phyloP scores from a whole-genome alignment of 2,797 vertebrate species.

The Lacerta viridis region DNA sequence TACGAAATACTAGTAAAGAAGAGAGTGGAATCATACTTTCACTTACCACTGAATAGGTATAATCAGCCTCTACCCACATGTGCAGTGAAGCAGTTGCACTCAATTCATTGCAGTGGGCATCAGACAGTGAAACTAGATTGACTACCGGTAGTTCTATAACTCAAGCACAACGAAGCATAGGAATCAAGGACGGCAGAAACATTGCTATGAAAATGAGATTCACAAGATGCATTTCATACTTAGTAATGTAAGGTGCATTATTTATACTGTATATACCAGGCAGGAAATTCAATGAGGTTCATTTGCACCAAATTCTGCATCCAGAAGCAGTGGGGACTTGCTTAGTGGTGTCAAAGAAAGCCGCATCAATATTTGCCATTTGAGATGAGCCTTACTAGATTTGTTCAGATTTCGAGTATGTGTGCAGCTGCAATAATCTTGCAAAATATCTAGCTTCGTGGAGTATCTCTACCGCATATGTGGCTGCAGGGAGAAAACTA shows the following conservation, averaged over 20 bases:
- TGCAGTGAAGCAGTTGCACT: neutral
- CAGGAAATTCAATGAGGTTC: slow-evolving; percentile 4
- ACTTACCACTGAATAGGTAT: neutral
- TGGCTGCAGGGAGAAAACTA: neutral
- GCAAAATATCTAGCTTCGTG: neutral
- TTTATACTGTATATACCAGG: neutral
- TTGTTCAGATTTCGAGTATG: neutral
- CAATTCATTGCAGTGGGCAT: slow-evolving; percentile 25
- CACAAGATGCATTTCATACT: slow-evolving; percentile 38
- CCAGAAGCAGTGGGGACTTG: slow-evolving; percentile 28
- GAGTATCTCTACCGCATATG: neutral
- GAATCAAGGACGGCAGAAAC: slow-evolving; percentile 41
- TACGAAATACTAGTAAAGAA: neutral
- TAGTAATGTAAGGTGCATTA: neutral
- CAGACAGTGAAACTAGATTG: slow-evolving; percentile 42
- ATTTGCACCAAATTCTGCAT: slow-evolving; percentile 18
- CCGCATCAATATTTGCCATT: neutral
- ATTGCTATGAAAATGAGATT: slow-evolving; percentile 52
- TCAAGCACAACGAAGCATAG: slow-evolving; percentile 14
- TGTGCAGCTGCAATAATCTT: neutral
- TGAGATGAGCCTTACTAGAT: neutral
- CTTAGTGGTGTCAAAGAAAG: neutral
- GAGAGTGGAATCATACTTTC: neutral
- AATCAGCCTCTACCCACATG: neutral
- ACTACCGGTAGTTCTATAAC: slow-evolving; percentile 20